Evolutionary conservation across 1,140 invertebrate species (phyloP).

Genomic region (Melanaphis sacchari): DNA sequence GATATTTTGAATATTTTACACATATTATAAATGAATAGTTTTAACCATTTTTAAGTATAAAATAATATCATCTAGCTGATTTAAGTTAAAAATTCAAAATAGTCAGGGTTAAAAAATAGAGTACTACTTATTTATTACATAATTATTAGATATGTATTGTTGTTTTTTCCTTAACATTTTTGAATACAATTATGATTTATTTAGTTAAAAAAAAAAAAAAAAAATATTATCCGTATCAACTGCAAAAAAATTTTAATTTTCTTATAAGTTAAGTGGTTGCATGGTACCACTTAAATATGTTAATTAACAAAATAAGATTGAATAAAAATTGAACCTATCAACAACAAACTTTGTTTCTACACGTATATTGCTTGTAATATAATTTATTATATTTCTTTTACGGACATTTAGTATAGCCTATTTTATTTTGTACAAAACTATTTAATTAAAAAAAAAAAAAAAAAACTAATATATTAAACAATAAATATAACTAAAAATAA

Average conservation of each 20-base stretch:
- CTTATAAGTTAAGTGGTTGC: background rate
- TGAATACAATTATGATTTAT: no score
- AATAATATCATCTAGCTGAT: background rate
- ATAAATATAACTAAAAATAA: conserved; percentile 13
- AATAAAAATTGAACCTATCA: background rate
- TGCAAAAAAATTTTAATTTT: no score
- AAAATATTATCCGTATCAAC: background rate
- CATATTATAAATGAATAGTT: background rate
- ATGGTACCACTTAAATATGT: background rate
- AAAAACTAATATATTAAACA: background rate
- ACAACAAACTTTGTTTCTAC: background rate
- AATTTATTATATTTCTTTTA: background rate
- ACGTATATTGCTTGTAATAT: background rate
- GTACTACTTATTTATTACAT: background rate
- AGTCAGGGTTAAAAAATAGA: background rate
- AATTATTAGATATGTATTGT: background rate
- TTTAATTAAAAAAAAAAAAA: conserved; percentile 12
- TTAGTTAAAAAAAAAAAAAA: background rate
- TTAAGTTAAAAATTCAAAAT: background rate
- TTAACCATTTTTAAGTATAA: background rate
- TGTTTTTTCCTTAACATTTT: background rate
- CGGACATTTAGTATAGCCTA: background rate
- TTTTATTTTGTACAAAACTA: background rate
- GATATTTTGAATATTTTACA: background rate
- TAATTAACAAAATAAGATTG: background rate